Evolutionary conservation across 2,113 vertebrate species (phyloP).

Genomic region (Elanoides forficatus): DNA sequence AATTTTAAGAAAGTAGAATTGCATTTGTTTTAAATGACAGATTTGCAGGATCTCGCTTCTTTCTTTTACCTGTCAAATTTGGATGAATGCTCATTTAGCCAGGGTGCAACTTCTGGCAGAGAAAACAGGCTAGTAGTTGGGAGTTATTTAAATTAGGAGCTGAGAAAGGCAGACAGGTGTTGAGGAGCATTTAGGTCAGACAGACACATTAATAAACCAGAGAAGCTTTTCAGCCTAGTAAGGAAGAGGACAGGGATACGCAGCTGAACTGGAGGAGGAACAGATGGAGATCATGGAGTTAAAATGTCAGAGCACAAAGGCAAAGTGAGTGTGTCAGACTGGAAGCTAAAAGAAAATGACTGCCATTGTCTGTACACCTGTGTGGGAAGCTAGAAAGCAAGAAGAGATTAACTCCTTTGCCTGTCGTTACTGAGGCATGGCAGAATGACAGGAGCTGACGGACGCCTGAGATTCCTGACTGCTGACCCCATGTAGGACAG

Average conservation of each 20-base stretch:
- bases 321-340: background rate
- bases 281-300: conserved; percentile 36
- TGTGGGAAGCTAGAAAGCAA: background rate
- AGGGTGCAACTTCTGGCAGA: background rate
- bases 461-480: background rate
- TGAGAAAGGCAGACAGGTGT: conserved; percentile 10
- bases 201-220: conserved; percentile 21
- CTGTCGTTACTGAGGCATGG: background rate
- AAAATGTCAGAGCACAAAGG: conserved; percentile 17
- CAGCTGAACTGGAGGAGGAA: background rate
- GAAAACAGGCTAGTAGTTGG: background rate
- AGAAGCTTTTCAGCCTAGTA: background rate
- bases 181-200: conserved; percentile 15
- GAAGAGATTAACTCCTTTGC: background rate
- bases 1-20: background rate
- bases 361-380: background rate
- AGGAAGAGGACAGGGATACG: background rate
- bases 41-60: background rate
- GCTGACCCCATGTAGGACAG: background rate
- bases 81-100: background rate
- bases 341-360: background rate
- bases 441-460: background rate
- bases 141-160: background rate
- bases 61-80: background rate
- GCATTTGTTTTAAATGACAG: background rate